These are phyloP conservation scores for Capra hircus DNA, from an alignment of 2,113 vertebrate genomes.

Conservation along the genomic window DNA sequence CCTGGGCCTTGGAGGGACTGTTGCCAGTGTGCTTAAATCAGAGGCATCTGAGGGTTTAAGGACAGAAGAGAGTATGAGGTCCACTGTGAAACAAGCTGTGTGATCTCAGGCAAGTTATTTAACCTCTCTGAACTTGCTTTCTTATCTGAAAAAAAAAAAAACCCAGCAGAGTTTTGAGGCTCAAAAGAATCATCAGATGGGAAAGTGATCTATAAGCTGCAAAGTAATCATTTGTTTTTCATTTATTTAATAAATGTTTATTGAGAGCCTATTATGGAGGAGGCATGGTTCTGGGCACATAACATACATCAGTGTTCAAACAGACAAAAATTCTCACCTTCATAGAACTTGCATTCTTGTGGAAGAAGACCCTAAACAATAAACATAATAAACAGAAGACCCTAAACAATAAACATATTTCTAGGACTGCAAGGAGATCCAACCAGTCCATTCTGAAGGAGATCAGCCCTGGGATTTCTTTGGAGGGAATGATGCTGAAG, in stretches of 20 bases:
- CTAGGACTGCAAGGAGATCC: not conserved
- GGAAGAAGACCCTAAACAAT: not conserved
- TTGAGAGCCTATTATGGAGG: not conserved
- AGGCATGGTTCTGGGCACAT: not conserved
- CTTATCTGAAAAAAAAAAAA: not conserved
- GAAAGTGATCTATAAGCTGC: not conserved
- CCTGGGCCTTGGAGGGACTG: not conserved
- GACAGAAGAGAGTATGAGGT: not conserved
- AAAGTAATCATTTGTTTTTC: not conserved
- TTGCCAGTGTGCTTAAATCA: not conserved
- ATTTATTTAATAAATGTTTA: not conserved
- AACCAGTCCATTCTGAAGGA: no score
- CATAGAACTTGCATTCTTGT: not conserved
- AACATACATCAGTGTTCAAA: not conserved
- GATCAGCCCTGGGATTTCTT: no score
- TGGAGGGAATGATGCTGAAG: no score
- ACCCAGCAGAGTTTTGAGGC: not conserved
- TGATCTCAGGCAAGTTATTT: not conserved
- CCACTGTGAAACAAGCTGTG: not conserved
- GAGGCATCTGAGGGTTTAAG: not conserved
- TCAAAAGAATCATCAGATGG: not conserved
- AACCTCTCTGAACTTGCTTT: not conserved
- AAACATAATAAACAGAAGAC: not conserved
- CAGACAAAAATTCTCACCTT: not conserved
- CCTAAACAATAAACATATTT: not conserved